A percentile compares a stretch with the other conserved stretches of the same genome.
Evolutionary conservation across 2,888 invertebrate species (phyloP).

Genomic region (Agonopterix alstromeriana): DNA sequence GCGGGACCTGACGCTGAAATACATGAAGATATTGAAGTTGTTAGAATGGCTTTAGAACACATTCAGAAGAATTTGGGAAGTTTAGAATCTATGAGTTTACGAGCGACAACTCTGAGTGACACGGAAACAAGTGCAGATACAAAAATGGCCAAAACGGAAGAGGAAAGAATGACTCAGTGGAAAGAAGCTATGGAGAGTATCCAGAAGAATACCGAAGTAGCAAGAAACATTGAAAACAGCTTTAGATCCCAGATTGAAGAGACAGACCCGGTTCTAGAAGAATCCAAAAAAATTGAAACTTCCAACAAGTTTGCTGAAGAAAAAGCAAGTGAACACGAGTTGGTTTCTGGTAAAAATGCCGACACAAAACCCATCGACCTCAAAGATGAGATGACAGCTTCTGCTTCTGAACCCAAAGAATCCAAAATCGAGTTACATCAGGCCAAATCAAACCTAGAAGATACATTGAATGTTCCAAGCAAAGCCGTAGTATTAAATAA

Average conservation of each 20-base stretch:
- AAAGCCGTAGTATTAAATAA: too few relatives aligned
- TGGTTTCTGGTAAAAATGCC: neutral
- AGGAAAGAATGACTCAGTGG: slow-evolving; percentile 52
- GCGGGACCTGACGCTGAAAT: slow-evolving; percentile 35
- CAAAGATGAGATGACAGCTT: slow-evolving; percentile 13
- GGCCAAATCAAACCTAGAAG: neutral
- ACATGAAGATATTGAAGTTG: slow-evolving; percentile 50
- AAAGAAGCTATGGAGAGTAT: slow-evolving; percentile 48
- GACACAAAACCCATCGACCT: neutral
- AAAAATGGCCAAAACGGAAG: slow-evolving; percentile 31
- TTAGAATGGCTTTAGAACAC: slow-evolving; percentile 47
- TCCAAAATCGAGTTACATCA: slow-evolving; percentile 12
- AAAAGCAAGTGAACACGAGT: neutral
- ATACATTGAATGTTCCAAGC: neutral
- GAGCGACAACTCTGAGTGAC: slow-evolving; percentile 24
- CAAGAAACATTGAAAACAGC: slow-evolving; percentile 52
- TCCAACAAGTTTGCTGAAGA: slow-evolving; percentile 1
- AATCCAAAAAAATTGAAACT: neutral
- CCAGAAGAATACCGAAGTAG: slow-evolving; percentile 45
- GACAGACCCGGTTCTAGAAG: neutral
- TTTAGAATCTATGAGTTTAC: slow-evolving; percentile 38
- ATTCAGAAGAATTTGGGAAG: slow-evolving; percentile 45
- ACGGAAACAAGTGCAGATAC: slow-evolving; percentile 25
- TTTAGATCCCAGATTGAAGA: slow-evolving; percentile 21
- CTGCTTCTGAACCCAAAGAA: slow-evolving; percentile 16